phyloP scores from a whole-genome alignment of 1,140 invertebrate genomes.

The Plodia interpunctella region DNA sequence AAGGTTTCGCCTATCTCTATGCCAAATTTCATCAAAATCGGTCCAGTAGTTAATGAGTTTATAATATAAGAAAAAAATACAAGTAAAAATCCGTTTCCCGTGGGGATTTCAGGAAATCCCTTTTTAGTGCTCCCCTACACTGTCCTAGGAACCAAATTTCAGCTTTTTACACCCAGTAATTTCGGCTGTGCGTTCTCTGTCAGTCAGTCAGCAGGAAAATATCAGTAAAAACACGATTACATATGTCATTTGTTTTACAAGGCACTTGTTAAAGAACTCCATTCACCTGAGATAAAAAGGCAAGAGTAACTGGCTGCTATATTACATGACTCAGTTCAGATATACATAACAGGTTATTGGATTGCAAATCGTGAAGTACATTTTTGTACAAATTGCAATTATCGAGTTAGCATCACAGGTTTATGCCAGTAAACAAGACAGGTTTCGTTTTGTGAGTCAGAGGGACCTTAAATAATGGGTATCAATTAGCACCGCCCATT shows the following conservation, averaged over 20 bases:
- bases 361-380: not conserved
- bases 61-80: too few relatives aligned
- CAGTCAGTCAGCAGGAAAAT: too few relatives aligned
- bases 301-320: not conserved
- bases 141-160: too few relatives aligned
- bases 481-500: conserved; percentile 44
- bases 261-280: not conserved
- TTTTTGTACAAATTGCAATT: not conserved
- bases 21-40: too few relatives aligned
- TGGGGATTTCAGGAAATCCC: too few relatives aligned
- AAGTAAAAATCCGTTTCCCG: too few relatives aligned
- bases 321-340: not conserved
- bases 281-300: not conserved
- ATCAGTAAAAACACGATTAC: too few relatives aligned
- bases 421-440: conserved; percentile 1
- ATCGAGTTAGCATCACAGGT: not conserved
- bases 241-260: not conserved
- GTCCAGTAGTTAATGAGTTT: too few relatives aligned
- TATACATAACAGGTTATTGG: not conserved
- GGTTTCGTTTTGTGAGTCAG: conserved; percentile 13
- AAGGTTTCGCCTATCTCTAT: too few relatives aligned
- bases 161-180: too few relatives aligned
- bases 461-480: conserved; percentile 37
- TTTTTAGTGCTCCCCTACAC: too few relatives aligned
- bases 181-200: too few relatives aligned